These are phyloP conservation scores for Thera obeliscata DNA, from an alignment of 2,888 invertebrate species.

Conservation along the genomic window DNA sequence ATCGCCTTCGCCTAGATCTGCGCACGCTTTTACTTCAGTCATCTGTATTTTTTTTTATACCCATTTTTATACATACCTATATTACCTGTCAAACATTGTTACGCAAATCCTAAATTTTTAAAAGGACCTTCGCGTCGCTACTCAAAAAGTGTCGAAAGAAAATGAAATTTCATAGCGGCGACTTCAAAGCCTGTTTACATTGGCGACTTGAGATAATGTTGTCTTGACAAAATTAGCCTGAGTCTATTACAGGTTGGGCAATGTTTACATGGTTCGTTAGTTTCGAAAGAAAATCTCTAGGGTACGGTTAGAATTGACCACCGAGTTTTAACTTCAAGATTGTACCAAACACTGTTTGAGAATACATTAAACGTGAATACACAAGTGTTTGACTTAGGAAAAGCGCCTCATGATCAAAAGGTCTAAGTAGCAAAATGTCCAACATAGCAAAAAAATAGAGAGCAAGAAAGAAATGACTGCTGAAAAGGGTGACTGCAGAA, in stretches of 20 bases:
- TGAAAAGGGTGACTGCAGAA: no score
- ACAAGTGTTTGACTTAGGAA: no score
- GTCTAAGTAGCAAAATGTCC: no score
- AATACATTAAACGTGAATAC: no score
- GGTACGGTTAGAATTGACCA: slow-evolving; percentile 34
- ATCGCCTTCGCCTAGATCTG: no score
- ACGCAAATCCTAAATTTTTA: neutral
- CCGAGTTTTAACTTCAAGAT: slow-evolving; percentile 4
- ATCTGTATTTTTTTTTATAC: no score
- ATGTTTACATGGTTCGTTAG: slow-evolving; percentile 64
- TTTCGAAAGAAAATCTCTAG: slow-evolving; percentile 60
- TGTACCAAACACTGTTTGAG: neutral
- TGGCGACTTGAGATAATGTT: slow-evolving; percentile 69
- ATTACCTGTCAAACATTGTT: no score
- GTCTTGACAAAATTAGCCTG: slow-evolving; percentile 77
- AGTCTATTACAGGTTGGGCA: slow-evolving; percentile 66
- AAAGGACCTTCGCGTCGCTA: neutral
- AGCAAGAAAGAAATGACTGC: no score
- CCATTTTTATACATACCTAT: no score
- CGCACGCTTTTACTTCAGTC: no score
- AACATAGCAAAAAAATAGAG: no score
- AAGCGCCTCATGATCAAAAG: no score
- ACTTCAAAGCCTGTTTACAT: slow-evolving; percentile 71
- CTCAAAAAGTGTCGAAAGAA: slow-evolving; percentile 42
- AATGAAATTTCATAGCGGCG: slow-evolving; percentile 68